phyloP scores from a whole-genome alignment of 2,797 vertebrate genomes.

The Pachyuromys duprasi region DNA sequence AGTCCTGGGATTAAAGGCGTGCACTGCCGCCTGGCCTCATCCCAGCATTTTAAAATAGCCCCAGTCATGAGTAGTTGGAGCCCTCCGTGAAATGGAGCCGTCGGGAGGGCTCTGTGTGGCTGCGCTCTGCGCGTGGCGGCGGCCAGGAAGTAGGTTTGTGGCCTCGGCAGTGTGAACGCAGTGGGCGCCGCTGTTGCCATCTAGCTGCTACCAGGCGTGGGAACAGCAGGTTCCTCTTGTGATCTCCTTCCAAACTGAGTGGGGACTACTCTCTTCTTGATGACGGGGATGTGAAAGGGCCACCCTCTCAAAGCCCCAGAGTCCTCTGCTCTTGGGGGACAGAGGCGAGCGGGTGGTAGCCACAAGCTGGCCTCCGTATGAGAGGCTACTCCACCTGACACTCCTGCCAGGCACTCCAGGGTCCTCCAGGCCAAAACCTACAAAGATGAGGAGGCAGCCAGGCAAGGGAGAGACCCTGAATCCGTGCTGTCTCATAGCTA shows the following conservation, averaged over 20 bases:
- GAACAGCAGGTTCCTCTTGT: too few relatives aligned
- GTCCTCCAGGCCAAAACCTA: background rate
- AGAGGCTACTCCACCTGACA: background rate
- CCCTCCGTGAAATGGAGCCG: background rate
- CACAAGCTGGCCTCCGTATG: background rate
- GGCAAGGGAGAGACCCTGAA: background rate
- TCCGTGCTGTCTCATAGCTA: background rate
- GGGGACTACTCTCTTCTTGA: background rate
- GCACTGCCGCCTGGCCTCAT: background rate
- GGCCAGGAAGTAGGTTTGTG: rapidly evolving
- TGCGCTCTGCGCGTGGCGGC: rapidly evolving
- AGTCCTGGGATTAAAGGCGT: background rate
- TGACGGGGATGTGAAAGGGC: too few relatives aligned
- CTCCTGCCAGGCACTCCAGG: rapidly evolving
- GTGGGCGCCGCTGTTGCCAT: rapidly evolving
- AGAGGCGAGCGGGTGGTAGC: background rate
- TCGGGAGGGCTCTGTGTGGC: background rate
- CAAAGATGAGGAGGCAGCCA: background rate
- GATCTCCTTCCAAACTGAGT: background rate
- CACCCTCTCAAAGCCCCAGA: background rate
- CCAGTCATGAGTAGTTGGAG: rapidly evolving
- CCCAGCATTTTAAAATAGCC: background rate
- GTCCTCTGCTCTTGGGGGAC: background rate
- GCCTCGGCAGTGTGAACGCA: rapidly evolving
- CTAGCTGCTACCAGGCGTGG: too few relatives aligned